Evolutionary conservation across 2,888 invertebrate genomes (phyloP).

Genomic region (Caenorhabditis sp.): DNA sequence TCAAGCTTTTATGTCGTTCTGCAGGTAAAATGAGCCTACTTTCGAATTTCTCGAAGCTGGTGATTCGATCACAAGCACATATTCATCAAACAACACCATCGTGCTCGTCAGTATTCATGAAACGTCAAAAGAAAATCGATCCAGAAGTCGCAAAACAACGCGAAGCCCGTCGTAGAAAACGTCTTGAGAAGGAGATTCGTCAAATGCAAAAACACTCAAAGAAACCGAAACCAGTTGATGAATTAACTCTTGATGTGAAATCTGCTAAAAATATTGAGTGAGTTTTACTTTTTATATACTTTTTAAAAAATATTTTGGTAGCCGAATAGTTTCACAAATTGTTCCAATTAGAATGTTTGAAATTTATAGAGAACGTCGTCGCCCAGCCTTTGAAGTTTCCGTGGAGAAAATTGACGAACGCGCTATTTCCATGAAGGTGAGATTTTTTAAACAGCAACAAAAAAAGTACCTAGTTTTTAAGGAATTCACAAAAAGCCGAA

Average conservation of each 20-base stretch:
- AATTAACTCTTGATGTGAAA: constrained; percentile 77
- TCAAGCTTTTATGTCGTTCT: constrained; percentile 4
- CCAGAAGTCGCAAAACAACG: constrained; percentile 79
- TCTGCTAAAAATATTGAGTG: constrained; percentile 64
- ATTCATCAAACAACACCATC: constrained; percentile 31
- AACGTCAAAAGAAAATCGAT: constrained; percentile 67
- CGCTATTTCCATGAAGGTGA: constrained; percentile 52
- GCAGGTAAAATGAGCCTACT: constrained; percentile 26
- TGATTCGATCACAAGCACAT: constrained; percentile 10
- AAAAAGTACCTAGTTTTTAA: constrained; percentile 14
- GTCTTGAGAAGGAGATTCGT: constrained; percentile 82
- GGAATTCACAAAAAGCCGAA: constrained; percentile 51
- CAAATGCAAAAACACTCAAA: constrained; percentile 82
- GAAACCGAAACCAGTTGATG: constrained; percentile 88
- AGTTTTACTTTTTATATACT: constrained; percentile 22
- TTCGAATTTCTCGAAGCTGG: constrained; percentile 18
- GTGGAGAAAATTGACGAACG: constrained; percentile 75
- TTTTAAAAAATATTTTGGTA: too few species aligned
- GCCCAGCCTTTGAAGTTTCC: constrained; percentile 69
- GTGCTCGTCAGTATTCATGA: constrained; percentile 61
- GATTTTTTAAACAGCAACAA: not conserved
- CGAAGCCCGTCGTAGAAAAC: constrained; percentile 83
- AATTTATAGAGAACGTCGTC: constrained; percentile 66
- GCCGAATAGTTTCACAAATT: too few species aligned
- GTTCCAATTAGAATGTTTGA: too few species aligned